Evolutionary conservation across 1,140 invertebrate species (phyloP).

Genomic region (Cydia amplana): DNA sequence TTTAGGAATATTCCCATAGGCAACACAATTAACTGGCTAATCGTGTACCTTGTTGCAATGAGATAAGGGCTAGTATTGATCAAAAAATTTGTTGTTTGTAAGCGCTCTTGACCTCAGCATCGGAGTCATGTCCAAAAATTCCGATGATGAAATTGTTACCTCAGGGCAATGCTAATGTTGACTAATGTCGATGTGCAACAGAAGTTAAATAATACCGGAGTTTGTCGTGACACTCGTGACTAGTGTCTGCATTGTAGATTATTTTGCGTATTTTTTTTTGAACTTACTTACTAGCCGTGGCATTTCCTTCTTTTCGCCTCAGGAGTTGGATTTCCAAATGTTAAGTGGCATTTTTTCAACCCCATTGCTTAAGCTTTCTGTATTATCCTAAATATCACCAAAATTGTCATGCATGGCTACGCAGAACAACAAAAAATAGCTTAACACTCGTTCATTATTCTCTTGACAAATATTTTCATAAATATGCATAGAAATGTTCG

Average conservation of each 20-base stretch:
- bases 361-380: too few relatives aligned
- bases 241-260: not conserved
- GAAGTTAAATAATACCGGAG: not conserved
- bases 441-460: too few relatives aligned
- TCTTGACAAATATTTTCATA: too few relatives aligned
- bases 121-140: slow-evolving; percentile 4
- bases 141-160: slow-evolving; percentile 16
- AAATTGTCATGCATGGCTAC: too few relatives aligned
- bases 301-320: too few relatives aligned
- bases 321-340: too few relatives aligned
- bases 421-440: too few relatives aligned
- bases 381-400: too few relatives aligned
- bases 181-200: slow-evolving; percentile 1
- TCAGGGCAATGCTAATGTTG: not conserved
- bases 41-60: not conserved
- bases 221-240: not conserved
- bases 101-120: not conserved
- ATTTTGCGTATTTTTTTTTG: not conserved
- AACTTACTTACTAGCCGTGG: too few relatives aligned
- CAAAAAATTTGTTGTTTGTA: not conserved
- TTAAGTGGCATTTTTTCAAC: too few relatives aligned
- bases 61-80: not conserved
- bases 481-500: too few relatives aligned
- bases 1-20: not conserved
- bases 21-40: not conserved